Base-by-base conservation (phyloP, 92 coral and sea anemone species). In the Scolanthus callimorphus region DNA sequence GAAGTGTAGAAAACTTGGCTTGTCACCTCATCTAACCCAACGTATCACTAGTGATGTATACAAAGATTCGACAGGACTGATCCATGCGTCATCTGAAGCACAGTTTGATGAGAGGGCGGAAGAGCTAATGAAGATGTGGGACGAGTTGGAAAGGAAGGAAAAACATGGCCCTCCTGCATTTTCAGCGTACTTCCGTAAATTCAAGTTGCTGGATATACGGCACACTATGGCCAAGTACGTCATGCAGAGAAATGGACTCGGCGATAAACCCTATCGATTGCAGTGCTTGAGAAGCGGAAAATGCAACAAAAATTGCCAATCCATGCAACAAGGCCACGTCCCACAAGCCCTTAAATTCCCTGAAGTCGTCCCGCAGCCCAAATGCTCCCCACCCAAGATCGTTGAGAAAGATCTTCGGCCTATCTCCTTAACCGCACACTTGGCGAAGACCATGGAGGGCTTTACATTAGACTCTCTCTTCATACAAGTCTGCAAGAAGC, bases 91-190 rank as follows among this genome's bases (percentile, higher is more conserved):
- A 1, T 56, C 70, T 4, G 15, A 17, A 3, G 60, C 45, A 6
- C 70, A 55, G 41, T 79, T 71, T 54, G 69, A 27, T 2, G 67
- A 46, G 4, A 28, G 39, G 44, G 51, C 69, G 26, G 28, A 27
- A 9, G 11, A 11, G 1, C 74, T 79, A 39, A 50, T 56, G 52
- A 31, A 55, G 20, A 60, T 71, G 20, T 79, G 85, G 74, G 69
- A 79, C 31, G 56, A 13, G 0, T 30, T 79, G 15, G 85, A 71
- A 55, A 48, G 23, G 11, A 51, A 19, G 3, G 85, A 78, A 37
- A 39, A 62, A 9, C 39, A 44, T 26, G 59, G 79, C 29, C 27
- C 26, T 8, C 79, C 74, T 45, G 11, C 29, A 37, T 78, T 71
- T 39, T 60, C 79, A 9, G 2, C 44, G 2, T 78, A 78, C 31